Evolutionary conservation across 2,797 vertebrate species (phyloP), one percentile per base, ranked within the genome.

Genomic region (Euthynnus affinis): DNA sequence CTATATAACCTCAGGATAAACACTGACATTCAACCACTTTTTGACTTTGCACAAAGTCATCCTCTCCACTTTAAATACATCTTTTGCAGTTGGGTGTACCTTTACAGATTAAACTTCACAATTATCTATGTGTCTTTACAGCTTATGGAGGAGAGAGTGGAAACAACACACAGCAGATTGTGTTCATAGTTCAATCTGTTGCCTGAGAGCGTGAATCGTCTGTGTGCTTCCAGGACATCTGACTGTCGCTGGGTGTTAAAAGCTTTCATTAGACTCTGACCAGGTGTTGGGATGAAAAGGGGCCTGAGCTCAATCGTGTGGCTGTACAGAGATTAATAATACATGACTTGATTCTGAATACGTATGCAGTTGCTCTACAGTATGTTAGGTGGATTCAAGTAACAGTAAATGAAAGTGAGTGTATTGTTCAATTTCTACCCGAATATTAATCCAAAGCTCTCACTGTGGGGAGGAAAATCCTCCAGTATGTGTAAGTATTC

Each of bases 221-320:
- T 0, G 9, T 10, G 3, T 29, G 27, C 9, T 42, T 76, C 61
- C 51, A 74, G 49, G 49, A 62, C 69, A 63, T 78, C 22, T 13
- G 66, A 55, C 44, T 25, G 23, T 64, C 42, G 65, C 60, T 25
- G 56, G 42, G 49, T 71, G 44, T 71, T 72, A 40, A 60, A 69
- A 52, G 55, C 46, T 71, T 81, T 80, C 55, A 64, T 67, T 62
- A 65, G 20, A 73, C 9, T 40, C 1, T 58, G 49, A 56, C 70
- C 80, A 77, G 67, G 73, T 78, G 65, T 67, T 14, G 29, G 63
- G 52, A 76, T 72, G 52, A 67, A 72, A 78, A 80, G 34, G 65
- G 14, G 42, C 59, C 52, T 14, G 71, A 64, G 56, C 55, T 73
- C 65, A 37, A 56, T 46, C 14, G 18, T 32, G 25, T 72, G 27